phyloP scores from a whole-genome alignment of 2,797 vertebrate genomes.

The Ceryle rudis region DNA sequence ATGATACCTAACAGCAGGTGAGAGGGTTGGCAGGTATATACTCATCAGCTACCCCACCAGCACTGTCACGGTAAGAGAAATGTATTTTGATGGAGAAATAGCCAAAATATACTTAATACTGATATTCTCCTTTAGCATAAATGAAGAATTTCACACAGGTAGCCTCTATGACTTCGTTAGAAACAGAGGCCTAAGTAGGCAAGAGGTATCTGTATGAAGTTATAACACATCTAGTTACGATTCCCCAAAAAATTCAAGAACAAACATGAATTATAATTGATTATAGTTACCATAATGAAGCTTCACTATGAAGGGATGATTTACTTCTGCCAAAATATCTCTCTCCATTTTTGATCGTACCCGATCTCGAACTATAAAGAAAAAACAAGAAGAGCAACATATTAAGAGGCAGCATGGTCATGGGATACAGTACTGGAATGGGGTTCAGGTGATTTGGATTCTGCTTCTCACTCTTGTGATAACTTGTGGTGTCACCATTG shows the following conservation, averaged over 20 bases:
- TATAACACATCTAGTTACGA: background rate
- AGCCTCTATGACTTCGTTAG: background rate
- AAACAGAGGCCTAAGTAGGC: background rate
- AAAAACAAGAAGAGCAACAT: background rate
- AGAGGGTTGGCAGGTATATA: background rate
- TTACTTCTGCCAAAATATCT: conserved; percentile 96
- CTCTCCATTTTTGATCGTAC: conserved; percentile 96
- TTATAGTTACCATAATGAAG: conserved; percentile 90
- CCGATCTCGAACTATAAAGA: conserved; percentile 88
- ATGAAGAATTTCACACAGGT: background rate
- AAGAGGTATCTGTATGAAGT: background rate
- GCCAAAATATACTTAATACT: background rate
- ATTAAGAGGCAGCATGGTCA: background rate
- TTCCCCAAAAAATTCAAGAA: background rate
- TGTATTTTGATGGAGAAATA: background rate
- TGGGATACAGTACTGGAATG: background rate
- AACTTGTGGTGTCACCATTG: background rate
- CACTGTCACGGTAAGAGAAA: background rate
- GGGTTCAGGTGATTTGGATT: background rate
- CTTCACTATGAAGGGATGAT: conserved; percentile 96
- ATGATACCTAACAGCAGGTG: background rate
- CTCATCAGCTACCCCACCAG: background rate
- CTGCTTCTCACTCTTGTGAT: background rate
- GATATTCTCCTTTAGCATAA: background rate
- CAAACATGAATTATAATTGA: background rate